Evolutionary conservation across 2,888 invertebrate species (phyloP), one percentile per base, ranked within the genome.

Genomic region (Acanthopleura granulata): DNA sequence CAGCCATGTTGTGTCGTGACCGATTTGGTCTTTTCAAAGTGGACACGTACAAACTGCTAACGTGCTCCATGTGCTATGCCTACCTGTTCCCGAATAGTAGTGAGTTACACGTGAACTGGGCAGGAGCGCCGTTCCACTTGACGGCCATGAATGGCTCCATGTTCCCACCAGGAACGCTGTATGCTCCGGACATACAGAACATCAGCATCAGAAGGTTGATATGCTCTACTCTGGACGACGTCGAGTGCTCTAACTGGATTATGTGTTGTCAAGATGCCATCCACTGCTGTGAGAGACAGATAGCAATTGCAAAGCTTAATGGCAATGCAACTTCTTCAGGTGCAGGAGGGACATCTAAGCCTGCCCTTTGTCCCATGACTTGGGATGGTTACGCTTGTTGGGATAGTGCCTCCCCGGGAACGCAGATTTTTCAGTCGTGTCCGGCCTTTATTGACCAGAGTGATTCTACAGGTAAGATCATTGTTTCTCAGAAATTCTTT

Each of bases 351-450:
- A 50, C n/a, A 16, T 6, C 66, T 25, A 57, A 57, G 12, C 12
- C 27, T 9, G 49, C 70, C 9, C 22, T 66, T 62, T 86, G 86
- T 72, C 85, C 85, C 0, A 74, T 82, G 9, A 86, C 85, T 0
- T 86, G 86, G 86, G 86, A 86, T 66, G 86, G 86, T 0, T 85
- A 79, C 78, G 80, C 81, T 0, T 86, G 86, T 72, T 85, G 85
- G 78, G 79, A 80, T 14, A 82, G 82, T 49, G 82, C 85, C 0
- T 51, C 50, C 0, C 76, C 82, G 0, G 81, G 82, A 14, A 91
- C 92, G 16, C 77, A 30, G 12, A 79, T 76, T 0, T 72, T 71
- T 18, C 77, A 78, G 12, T 61, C 72, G 18, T 86, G 86, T 72
- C 86, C 86, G 0, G 15, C 18, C 22, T 71, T 49, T 27, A 71